Conservation (phyloP, 2,888 invertebrate genomes). For the Lepidonotus clava region DNA sequence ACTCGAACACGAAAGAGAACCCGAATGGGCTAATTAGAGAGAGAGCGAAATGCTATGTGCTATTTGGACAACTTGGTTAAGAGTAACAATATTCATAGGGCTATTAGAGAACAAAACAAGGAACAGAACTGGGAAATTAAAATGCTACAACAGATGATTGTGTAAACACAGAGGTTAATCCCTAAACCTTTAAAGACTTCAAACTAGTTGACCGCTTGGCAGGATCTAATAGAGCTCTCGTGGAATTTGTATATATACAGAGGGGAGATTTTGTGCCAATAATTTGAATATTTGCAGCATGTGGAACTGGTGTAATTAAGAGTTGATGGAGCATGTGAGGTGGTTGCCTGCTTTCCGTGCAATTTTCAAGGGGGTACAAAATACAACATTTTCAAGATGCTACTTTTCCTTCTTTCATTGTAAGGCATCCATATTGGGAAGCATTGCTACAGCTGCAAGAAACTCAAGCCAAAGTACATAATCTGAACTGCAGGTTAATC, state of each 20-base stretch:
- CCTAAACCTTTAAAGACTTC: not conserved
- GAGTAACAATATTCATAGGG: not conserved
- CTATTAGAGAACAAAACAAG: not conserved
- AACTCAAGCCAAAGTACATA: not conserved
- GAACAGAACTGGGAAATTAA: not conserved
- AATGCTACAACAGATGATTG: not conserved
- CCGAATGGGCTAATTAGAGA: too few relatives aligned
- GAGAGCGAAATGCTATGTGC: not conserved
- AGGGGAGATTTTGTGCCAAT: conserved; percentile 26
- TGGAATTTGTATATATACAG: conserved; percentile 1
- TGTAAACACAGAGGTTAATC: not conserved
- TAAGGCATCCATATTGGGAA: not conserved
- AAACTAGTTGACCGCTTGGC: not conserved
- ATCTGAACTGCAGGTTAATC: not conserved
- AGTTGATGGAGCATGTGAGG: not conserved
- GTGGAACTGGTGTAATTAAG: not conserved
- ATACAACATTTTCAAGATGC: not conserved
- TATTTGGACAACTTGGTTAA: conserved; percentile 4
- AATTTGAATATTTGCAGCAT: conserved; percentile 14
- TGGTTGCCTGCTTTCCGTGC: too few relatives aligned
- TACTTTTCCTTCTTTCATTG: not conserved
- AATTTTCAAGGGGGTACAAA: not conserved
- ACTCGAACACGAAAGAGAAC: too few relatives aligned
- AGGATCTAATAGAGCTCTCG: not conserved
- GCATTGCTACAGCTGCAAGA: not conserved